These are phyloP conservation scores for Sphenopsis melanotis DNA, from an alignment of 2,797 vertebrate species.

Conservation along the genomic window DNA sequence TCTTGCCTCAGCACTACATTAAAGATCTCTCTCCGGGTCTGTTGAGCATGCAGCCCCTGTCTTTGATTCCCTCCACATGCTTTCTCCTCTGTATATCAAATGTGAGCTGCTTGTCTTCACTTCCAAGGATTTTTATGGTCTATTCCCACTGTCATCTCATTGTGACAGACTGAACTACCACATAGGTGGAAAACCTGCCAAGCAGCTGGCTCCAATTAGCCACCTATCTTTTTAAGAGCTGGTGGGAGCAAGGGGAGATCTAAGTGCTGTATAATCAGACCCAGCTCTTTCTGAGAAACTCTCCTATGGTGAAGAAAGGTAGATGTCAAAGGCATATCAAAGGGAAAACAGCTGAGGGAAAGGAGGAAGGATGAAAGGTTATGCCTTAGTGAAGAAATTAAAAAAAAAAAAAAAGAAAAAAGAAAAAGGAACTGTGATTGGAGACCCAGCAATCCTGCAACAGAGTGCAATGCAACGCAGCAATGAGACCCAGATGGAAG, in stretches of 20 bases:
- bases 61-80: not conserved
- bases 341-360: not conserved
- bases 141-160: slow-evolving; percentile 7
- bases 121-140: slow-evolving; percentile 4
- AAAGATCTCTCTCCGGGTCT: not conserved
- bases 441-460: not conserved
- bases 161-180: slow-evolving; percentile 29
- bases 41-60: not conserved
- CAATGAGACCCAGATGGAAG: not conserved
- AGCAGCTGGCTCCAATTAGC: slow-evolving; percentile 39
- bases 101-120: not conserved
- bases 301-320: not conserved
- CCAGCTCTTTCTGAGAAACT: not conserved
- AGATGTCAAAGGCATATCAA: not conserved
- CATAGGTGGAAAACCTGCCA: not conserved
- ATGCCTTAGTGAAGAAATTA: not conserved
- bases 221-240: slow-evolving; percentile 22
- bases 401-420: not conserved
- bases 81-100: not conserved
- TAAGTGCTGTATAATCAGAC: not conserved
- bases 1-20: not conserved
- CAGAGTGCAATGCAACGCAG: not conserved
- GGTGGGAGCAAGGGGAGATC: not conserved
- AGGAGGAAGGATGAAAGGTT: not conserved
- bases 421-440: not conserved